Conservation (phyloP, 2,113 vertebrate genomes). For the Ctenomys sociabilis region DNA sequence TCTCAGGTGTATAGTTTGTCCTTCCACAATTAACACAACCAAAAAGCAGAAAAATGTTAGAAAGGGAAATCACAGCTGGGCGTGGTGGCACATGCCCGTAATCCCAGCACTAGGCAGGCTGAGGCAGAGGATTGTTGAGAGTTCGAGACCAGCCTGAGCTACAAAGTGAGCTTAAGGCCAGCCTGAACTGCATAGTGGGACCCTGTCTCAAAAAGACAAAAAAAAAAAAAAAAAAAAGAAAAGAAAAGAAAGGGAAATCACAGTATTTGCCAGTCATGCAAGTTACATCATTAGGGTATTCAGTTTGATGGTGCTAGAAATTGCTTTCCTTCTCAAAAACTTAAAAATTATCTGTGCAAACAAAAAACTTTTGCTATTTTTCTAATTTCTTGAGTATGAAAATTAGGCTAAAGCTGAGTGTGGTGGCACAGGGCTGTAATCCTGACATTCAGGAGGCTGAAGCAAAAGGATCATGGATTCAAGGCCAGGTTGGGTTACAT, state of each 20-base stretch:
- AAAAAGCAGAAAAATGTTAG: not conserved
- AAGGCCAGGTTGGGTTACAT: not conserved
- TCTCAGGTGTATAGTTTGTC: not conserved
- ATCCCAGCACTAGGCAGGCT: no score
- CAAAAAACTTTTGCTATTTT: not conserved
- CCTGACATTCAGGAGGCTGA: not conserved
- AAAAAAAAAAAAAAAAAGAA: no score
- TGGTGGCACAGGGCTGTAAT: not conserved
- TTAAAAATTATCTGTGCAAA: not conserved
- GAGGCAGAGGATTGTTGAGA: no score
- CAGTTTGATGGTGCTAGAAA: not conserved
- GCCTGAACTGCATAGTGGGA: no score
- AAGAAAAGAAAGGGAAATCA: no score
- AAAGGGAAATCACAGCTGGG: not conserved
- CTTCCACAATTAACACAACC: not conserved
- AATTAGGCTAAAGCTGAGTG: not conserved
- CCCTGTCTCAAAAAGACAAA: no score
- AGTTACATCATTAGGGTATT: not conserved
- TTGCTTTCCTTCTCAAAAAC: slow-evolving; percentile 19
- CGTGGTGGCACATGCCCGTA: no score
- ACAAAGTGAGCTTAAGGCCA: no score
- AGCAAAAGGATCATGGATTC: not conserved
- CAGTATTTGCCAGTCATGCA: not conserved
- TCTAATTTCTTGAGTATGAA: not conserved
- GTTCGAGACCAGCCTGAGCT: no score